A percentile compares a stretch with the other conserved stretches of the same genome.
Evolutionary conservation across 2,797 vertebrate species (phyloP).

Genomic region (Sebastes alutus): DNA sequence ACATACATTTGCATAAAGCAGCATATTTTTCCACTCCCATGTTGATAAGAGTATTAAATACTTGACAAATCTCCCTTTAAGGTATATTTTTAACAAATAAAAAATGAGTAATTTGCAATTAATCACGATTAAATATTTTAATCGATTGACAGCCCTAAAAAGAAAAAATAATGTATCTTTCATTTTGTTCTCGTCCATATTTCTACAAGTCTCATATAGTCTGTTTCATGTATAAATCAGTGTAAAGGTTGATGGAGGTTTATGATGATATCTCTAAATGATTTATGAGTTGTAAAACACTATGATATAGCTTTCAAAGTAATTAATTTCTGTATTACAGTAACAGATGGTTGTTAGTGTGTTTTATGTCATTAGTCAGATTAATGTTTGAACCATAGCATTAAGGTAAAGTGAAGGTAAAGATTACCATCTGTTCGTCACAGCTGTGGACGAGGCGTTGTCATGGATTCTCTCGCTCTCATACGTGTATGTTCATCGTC

Average conservation of each 20-base stretch:
- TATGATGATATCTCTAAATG: background rate
- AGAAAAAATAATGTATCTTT: too few relatives aligned
- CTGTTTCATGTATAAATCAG: background rate
- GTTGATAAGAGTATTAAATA: too few relatives aligned
- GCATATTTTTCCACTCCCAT: too few relatives aligned
- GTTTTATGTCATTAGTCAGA: background rate
- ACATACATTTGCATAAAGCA: too few relatives aligned
- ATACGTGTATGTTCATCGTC: slow-evolving; percentile 20
- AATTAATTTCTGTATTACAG: background rate
- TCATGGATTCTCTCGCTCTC: background rate
- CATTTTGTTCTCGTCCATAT: too few relatives aligned
- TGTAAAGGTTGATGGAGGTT: background rate
- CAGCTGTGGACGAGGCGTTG: background rate
- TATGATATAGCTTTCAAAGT: background rate
- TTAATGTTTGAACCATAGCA: background rate
- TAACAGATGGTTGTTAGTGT: background rate
- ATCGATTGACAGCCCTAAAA: too few relatives aligned
- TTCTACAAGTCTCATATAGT: too few relatives aligned
- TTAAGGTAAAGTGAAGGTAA: background rate
- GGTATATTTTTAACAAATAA: too few relatives aligned
- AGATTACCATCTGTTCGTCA: background rate
- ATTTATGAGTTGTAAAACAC: background rate
- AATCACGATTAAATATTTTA: too few relatives aligned
- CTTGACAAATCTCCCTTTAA: too few relatives aligned
- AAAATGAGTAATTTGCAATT: too few relatives aligned